Conservation (phyloP, 2,888 invertebrate species). For the Cataglyphis cursor region DNA sequence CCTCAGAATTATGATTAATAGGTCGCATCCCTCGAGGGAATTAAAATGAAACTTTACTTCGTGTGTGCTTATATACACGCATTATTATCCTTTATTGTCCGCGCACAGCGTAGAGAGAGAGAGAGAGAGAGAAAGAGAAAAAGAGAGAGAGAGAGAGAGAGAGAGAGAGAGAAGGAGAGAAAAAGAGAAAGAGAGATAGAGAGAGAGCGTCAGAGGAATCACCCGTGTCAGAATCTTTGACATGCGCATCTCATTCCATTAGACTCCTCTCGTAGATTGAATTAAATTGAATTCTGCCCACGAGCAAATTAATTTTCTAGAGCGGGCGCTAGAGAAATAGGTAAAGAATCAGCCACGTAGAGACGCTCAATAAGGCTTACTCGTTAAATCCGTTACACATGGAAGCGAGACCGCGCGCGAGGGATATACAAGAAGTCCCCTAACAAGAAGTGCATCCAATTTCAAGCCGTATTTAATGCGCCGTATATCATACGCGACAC, state of each 20-base stretch:
- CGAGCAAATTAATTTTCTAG: constrained; percentile 68
- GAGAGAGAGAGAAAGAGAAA: not conserved
- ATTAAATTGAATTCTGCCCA: constrained; percentile 70
- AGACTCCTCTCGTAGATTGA: constrained; percentile 54
- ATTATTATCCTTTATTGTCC: constrained; percentile 66
- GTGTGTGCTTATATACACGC: constrained; percentile 38
- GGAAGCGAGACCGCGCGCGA: constrained; percentile 11
- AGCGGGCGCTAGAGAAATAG: constrained; percentile 46
- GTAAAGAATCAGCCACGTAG: constrained; percentile 34
- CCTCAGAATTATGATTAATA: constrained; percentile 73
- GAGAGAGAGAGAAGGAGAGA: not conserved
- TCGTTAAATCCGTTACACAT: constrained; percentile 47
- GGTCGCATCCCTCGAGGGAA: constrained; percentile 64
- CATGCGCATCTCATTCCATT: constrained; percentile 62
- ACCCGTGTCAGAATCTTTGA: constrained; percentile 64
- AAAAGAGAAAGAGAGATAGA: too few relatives aligned
- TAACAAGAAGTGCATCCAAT: constrained; percentile 64
- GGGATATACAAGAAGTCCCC: constrained; percentile 32
- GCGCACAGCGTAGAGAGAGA: constrained; percentile 10
- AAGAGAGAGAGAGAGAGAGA: not conserved
- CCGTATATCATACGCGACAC: constrained; percentile 57
- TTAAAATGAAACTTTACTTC: constrained; percentile 69
- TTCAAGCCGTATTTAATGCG: constrained; percentile 59
- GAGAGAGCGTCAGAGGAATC: constrained; percentile 41
- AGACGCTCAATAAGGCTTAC: constrained; percentile 37